Conservation (phyloP, 2,113 vertebrate genomes). For the Psittacula cyanocephala region DNA sequence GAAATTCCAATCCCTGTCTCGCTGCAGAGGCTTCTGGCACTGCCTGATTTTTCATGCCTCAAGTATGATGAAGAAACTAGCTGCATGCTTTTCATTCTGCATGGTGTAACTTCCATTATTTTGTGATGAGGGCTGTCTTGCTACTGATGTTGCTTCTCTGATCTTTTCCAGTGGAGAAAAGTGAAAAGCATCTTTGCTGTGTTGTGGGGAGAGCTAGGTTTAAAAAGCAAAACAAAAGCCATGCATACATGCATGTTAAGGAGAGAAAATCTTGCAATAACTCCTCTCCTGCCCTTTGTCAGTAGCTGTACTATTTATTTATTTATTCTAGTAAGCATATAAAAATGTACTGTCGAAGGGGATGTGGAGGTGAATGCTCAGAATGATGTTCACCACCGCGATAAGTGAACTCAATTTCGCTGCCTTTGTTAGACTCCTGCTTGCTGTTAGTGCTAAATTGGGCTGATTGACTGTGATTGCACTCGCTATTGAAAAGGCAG, state of each 20-base stretch:
- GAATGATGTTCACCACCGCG: neutral
- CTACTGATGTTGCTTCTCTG: neutral
- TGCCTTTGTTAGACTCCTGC: neutral
- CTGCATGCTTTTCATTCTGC: neutral
- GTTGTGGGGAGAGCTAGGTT: neutral
- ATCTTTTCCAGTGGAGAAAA: neutral
- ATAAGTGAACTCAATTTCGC: neutral
- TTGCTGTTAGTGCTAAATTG: neutral
- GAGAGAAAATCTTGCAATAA: neutral
- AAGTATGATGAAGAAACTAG: neutral
- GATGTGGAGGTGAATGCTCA: neutral
- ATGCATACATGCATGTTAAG: neutral
- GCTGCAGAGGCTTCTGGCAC: neutral
- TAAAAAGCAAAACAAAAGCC: neutral
- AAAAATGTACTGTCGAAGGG: neutral
- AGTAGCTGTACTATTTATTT: neutral
- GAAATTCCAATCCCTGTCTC: neutral
- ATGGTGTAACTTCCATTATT: neutral
- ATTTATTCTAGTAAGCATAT: neutral
- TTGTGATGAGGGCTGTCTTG: neutral
- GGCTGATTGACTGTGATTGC: slow-evolving; percentile 3
- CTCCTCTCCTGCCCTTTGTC: neutral
- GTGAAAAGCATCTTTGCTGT: neutral
- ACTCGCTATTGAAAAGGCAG: neutral
- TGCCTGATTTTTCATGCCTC: neutral